phyloP scores from a whole-genome alignment of 2,113 vertebrate genomes.

The Sigmodon hispidus region DNA sequence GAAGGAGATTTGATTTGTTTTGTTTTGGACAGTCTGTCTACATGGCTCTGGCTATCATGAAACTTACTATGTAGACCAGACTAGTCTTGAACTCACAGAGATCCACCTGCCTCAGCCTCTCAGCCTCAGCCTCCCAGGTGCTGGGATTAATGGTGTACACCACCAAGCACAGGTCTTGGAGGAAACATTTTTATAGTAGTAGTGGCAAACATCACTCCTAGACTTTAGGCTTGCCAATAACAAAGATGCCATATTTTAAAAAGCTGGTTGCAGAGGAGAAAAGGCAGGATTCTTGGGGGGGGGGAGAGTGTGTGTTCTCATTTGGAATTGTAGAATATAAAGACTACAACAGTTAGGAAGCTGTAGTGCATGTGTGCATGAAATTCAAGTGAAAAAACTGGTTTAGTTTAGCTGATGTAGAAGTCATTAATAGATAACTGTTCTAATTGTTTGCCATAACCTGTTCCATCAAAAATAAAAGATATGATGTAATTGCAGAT shows the following conservation, averaged over 20 bases:
- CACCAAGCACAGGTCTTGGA: neutral
- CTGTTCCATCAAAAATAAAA: conserved; percentile 16
- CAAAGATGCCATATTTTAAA: conserved; percentile 8
- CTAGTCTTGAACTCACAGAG: neutral
- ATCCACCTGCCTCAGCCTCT: neutral
- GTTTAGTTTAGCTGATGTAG: neutral
- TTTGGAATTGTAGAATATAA: neutral
- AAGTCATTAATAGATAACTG: neutral
- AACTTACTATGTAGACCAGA: neutral
- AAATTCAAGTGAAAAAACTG: conserved; percentile 8
- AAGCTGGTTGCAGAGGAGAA: neutral
- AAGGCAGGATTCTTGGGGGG: too few species aligned
- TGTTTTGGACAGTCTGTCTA: neutral
- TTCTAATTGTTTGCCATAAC: neutral
- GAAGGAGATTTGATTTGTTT: neutral
- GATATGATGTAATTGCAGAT: neutral
- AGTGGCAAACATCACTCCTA: neutral
- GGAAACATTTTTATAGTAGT: neutral
- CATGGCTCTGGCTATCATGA: too few species aligned
- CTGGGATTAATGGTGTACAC: neutral
- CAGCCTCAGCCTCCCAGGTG: neutral
- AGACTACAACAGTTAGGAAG: neutral
- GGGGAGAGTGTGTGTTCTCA: neutral
- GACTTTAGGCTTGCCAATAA: neutral
- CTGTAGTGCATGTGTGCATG: neutral